Evolutionary conservation across 2,888 invertebrate genomes (phyloP).

Genomic region (Eristalinus aeneus): DNA sequence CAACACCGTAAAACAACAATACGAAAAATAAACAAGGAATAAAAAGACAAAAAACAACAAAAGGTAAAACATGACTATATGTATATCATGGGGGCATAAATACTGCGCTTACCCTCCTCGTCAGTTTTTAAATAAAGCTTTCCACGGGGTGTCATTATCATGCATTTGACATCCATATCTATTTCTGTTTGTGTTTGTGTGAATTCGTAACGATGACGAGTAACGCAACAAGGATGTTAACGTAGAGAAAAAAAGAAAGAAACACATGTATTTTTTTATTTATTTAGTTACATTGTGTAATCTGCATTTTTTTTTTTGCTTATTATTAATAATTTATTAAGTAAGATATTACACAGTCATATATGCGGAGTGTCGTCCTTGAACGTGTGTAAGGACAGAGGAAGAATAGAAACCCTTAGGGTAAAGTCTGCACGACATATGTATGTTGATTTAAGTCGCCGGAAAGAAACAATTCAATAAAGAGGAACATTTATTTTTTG

Average conservation of each 20-base stretch:
- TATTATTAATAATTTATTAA: conserved; percentile 29
- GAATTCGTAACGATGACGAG: conserved; percentile 53
- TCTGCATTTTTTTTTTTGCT: conserved; percentile 22
- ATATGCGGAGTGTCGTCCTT: conserved; percentile 14
- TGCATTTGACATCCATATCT: conserved; percentile 85
- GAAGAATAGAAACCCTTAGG: background rate
- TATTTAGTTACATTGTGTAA: conserved; percentile 29
- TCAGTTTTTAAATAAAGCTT: conserved; percentile 92
- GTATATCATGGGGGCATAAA: conserved; percentile 55
- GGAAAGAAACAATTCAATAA: too few species aligned
- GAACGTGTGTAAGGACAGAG: conserved; percentile 7
- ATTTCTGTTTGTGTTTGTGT: conserved; percentile 82
- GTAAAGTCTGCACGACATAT: too few species aligned
- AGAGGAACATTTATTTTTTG: too few species aligned
- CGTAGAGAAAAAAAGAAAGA: conserved; percentile 45
- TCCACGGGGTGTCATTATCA: conserved; percentile 89
- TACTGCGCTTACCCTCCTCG: conserved; percentile 87
- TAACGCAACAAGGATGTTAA: conserved; percentile 51
- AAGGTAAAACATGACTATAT: conserved; percentile 53
- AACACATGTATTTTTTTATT: conserved; percentile 20
- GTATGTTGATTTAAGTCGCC: background rate
- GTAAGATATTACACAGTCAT: conserved; percentile 2
- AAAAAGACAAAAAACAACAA: conserved; percentile 27
- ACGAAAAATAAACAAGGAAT: conserved; percentile 21
- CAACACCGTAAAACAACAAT: conserved; percentile 16